Evolutionary conservation across 2,888 invertebrate genomes (phyloP).

Genomic region (Pelosia muscerda): DNA sequence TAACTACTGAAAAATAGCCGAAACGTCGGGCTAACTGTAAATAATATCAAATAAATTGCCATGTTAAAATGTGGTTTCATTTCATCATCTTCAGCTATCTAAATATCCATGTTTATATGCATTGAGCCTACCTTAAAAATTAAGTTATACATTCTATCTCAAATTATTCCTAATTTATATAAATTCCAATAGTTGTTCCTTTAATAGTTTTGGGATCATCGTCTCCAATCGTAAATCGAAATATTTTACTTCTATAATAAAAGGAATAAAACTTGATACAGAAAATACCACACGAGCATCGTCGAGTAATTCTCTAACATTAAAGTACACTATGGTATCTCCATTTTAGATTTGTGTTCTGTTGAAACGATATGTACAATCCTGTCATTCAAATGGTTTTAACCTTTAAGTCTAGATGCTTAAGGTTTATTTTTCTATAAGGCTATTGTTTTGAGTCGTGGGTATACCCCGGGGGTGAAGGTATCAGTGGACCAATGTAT

Average conservation of each 20-base stretch:
- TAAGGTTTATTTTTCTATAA: conserved; percentile 44
- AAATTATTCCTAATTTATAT: background rate
- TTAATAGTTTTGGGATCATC: background rate
- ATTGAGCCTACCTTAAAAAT: too few species aligned
- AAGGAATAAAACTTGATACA: conserved; percentile 7
- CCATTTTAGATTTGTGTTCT: conserved; percentile 68
- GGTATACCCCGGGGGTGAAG: conserved; percentile 58
- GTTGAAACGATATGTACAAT: conserved; percentile 76
- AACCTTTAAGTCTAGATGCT: conserved; percentile 23
- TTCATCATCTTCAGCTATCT: too few species aligned
- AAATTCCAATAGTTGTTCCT: background rate
- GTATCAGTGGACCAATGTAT: conserved; percentile 49
- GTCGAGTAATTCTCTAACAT: conserved; percentile 38
- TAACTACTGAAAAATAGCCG: too few species aligned
- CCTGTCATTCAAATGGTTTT: conserved; percentile 27
- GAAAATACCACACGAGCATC: conserved; percentile 27
- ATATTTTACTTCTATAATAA: background rate
- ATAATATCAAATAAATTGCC: too few species aligned
- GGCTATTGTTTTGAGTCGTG: conserved; percentile 53
- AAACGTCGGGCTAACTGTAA: too few species aligned
- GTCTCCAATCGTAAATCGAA: background rate
- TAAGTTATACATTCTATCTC: background rate
- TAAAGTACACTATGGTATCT: conserved; percentile 69
- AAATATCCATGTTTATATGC: too few species aligned
- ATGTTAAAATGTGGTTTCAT: too few species aligned